A percentile compares a stretch with the other conserved stretches of the same genome.
Evolutionary conservation across 2,888 invertebrate species (phyloP).

Genomic region (Chrysodeixis includens): DNA sequence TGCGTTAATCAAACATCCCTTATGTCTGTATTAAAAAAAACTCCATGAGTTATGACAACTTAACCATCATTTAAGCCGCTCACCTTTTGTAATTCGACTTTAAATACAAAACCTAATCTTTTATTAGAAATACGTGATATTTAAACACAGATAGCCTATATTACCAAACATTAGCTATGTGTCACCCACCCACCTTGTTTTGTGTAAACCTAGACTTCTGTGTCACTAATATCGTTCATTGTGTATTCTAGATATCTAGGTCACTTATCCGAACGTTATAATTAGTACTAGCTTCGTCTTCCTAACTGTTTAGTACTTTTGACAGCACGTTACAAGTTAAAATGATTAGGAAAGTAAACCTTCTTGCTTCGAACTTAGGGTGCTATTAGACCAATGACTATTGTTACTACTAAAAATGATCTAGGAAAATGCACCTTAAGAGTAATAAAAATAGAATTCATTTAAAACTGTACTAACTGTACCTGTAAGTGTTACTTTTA

Average conservation of each 20-base stretch:
- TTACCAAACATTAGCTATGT: not conserved
- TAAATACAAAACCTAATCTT: not conserved
- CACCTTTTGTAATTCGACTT: no score
- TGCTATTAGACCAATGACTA: no score
- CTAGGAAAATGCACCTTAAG: not conserved
- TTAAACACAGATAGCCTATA: not conserved
- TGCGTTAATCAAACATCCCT: no score
- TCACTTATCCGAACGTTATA: slow-evolving; percentile 58
- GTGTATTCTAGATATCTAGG: slow-evolving; percentile 53
- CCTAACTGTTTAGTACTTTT: slow-evolving; percentile 27
- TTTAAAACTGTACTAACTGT: not conserved
- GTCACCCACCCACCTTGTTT: not conserved
- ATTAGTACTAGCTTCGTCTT: slow-evolving; percentile 54
- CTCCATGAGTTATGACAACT: no score
- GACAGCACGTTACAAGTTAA: not conserved
- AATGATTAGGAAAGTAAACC: not conserved
- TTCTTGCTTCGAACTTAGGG: not conserved
- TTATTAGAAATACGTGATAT: not conserved
- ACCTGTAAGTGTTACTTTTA: no score
- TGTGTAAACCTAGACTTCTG: slow-evolving; percentile 48
- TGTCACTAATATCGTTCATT: slow-evolving; percentile 34
- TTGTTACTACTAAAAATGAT: not conserved
- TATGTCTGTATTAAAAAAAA: no score
- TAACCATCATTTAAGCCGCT: no score
- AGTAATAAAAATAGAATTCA: not conserved